A percentile compares a stretch with the other conserved stretches of the same genome.
These are phyloP conservation scores for Dendroctonus ponderosae DNA, from an alignment of 1,140 invertebrate species.

Conservation along the genomic window DNA sequence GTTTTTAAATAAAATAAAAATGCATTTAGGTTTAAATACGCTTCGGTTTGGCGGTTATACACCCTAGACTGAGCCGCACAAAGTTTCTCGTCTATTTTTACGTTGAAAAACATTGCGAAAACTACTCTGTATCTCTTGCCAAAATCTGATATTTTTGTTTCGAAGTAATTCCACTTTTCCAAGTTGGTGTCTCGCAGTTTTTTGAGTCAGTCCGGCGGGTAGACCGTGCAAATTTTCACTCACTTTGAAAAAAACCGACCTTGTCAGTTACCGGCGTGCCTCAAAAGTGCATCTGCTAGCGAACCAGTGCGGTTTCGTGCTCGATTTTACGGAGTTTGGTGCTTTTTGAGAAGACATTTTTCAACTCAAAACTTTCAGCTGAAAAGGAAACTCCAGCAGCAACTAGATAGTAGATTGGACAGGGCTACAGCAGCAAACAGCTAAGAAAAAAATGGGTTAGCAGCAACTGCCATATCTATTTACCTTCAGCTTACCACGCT, in stretches of 20 bases:
- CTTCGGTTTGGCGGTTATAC: background rate
- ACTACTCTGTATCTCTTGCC: constrained; percentile 46
- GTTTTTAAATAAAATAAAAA: too few relatives aligned
- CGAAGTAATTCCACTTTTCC: constrained; percentile 38
- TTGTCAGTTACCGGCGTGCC: background rate
- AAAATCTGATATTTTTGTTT: constrained; percentile 51
- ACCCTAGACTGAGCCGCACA: constrained; percentile 1
- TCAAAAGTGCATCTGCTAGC: background rate
- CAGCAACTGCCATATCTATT: constrained; percentile 4
- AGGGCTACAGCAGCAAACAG: too few relatives aligned
- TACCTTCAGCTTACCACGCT: constrained; percentile 2
- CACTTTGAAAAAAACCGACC: background rate
- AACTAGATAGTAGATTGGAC: too few relatives aligned
- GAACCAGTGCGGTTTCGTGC: too few relatives aligned
- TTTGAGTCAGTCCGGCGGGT: constrained; percentile 27
- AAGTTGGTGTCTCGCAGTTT: constrained; percentile 29
- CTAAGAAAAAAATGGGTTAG: too few relatives aligned
- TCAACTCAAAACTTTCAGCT: too few relatives aligned
- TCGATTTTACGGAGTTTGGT: too few relatives aligned
- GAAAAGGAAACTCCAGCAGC: too few relatives aligned
- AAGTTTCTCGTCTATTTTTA: constrained; percentile 26
- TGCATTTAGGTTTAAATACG: too few relatives aligned
- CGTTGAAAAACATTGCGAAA: constrained; percentile 25
- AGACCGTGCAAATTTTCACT: constrained; percentile 18
- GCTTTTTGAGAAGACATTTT: too few relatives aligned